Base-by-base conservation (phyloP, 2,113 vertebrate species). In the Arothron firmamentum region DNA sequence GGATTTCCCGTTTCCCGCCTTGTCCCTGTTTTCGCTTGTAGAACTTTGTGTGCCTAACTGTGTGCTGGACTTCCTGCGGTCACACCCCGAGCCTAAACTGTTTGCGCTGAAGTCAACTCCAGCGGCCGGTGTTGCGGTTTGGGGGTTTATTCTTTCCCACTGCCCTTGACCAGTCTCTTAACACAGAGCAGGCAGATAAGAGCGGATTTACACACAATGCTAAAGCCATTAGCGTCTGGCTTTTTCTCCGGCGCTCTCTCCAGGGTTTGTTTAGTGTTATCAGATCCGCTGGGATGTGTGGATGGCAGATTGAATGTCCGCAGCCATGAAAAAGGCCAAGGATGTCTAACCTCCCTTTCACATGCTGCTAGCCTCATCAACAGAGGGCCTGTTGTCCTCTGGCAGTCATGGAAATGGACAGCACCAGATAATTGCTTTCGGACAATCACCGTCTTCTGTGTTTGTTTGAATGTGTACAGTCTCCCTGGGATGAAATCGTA, bases 151-250 rank as follows among this genome's bases (percentile, higher is more conserved):
- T 82, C 78, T 72, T 70, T 72, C 74, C 70, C 59, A 41, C 76
- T 84, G 82, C 84, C 85, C 85, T 89, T 87, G 81, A 85, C 79
- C 78, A 78, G 70, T 78, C 82, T 87, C 82, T 87, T 82, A 85
- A 84, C 84, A 78, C 68, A 72, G 75, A 84, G 72, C 75, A 69
- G 80, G 71, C 72, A 72, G 87, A 89, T 88, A 89, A 88, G 78
- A 76, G 69, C 69, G 78, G 84, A 87, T 89, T 89, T 89, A 85
- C 87, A 88, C 87, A 89, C 87, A 89, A 89, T 86, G 73, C 78
- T 58, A 59, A 76, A 84, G 79, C 87, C 87, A 89, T 87, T 89
- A 89, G 83, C 62, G 82, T 84, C 78, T 65, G 57, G 73, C 72
- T 72, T 79, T 78, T 62, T 58, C 77, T 65, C 72, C 43, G 65